A percentile compares a stretch with the other conserved stretches of the same genome.
Evolutionary conservation across 2,113 vertebrate genomes (phyloP).

Genomic region (Albula glossodonta): DNA sequence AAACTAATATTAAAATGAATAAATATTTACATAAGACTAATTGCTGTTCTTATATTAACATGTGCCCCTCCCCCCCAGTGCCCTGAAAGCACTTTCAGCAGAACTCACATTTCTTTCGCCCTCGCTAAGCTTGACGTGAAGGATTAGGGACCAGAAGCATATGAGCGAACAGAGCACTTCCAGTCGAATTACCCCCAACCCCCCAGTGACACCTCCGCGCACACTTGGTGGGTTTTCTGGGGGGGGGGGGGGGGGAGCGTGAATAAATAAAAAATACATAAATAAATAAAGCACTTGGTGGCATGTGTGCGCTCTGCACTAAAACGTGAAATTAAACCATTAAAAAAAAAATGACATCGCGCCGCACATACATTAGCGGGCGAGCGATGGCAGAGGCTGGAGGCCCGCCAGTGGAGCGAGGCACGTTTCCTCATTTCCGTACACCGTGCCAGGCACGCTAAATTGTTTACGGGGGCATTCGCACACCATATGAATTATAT

Average conservation of each 20-base stretch:
- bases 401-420: background rate
- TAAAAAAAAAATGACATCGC: background rate
- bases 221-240: background rate
- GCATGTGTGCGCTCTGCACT: background rate
- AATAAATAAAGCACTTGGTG: background rate
- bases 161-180: background rate
- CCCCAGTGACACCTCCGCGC: background rate
- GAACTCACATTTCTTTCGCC: background rate
- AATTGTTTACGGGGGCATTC: background rate
- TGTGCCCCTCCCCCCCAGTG: background rate
- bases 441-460: background rate
- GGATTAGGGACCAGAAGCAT: background rate
- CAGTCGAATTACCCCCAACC: background rate
- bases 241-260: too few species aligned
- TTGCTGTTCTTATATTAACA: background rate
- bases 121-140: background rate
- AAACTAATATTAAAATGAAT: background rate
- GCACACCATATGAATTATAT: background rate
- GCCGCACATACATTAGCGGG: background rate
- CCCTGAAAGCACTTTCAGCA: background rate
- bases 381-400: background rate
- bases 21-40: background rate
- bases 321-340: background rate
- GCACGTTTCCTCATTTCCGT: too few species aligned
- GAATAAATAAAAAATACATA: background rate